Evolutionary conservation across 2,113 vertebrate species (phyloP).

Genomic region (Galbula dea): DNA sequence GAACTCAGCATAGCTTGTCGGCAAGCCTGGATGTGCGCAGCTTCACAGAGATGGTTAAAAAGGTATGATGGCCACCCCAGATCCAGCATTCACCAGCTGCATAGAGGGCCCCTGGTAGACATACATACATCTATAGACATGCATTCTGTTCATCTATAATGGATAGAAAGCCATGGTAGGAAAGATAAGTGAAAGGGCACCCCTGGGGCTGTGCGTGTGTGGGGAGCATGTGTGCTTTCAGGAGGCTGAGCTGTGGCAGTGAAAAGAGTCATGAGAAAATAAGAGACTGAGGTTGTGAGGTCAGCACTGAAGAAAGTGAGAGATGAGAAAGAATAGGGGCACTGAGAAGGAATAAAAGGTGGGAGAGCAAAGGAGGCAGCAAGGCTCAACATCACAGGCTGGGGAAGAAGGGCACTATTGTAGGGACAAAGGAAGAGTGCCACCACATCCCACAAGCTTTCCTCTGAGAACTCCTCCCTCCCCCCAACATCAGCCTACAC

Average conservation of each 20-base stretch:
- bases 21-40: neutral
- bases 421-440: neutral
- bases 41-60: neutral
- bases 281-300: neutral
- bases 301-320: neutral
- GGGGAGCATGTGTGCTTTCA: neutral
- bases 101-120: neutral
- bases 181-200: neutral
- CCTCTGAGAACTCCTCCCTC: neutral
- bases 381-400: neutral
- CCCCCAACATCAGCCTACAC: neutral
- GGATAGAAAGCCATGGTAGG: fast-evolving
- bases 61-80: neutral
- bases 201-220: neutral
- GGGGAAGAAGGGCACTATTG: neutral
- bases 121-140: too few species aligned
- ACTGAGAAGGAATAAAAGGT: neutral
- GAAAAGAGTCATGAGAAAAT: neutral
- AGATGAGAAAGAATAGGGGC: neutral
- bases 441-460: neutral
- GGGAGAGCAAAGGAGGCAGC: neutral
- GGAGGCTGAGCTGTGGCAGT: neutral
- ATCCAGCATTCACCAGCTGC: neutral
- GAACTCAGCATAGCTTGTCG: neutral
- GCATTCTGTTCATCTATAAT: neutral